Conservation (phyloP, 1,140 invertebrate species). For the Idris sp. region DNA sequence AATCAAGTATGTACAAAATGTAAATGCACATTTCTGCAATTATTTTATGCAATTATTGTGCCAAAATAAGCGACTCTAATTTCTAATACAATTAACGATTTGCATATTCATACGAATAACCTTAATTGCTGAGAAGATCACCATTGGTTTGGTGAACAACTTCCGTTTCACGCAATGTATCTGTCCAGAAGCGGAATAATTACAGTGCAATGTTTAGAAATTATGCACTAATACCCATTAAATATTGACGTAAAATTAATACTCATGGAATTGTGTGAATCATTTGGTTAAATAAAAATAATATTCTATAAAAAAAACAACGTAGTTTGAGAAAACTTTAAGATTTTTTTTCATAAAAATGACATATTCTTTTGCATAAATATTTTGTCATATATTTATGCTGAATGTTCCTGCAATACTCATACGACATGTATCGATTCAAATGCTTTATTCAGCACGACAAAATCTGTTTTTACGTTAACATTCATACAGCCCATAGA, state of each 20-base stretch:
- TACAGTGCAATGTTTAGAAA: constrained; percentile 24
- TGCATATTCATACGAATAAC: constrained; percentile 45
- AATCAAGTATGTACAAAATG: constrained; percentile 1
- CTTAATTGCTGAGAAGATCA: constrained; percentile 46
- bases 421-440: constrained; percentile 13
- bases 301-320: constrained; percentile 11
- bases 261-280: background rate
- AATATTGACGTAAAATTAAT: constrained; percentile 13
- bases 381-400: constrained; percentile 21
- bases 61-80: constrained; percentile 23
- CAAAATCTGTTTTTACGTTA: constrained; percentile 22
- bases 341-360: constrained; percentile 16
- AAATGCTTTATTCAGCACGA: constrained; percentile 27
- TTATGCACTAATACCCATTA: background rate
- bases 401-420: constrained; percentile 20
- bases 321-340: too few species aligned
- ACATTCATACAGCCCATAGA: constrained; percentile 25
- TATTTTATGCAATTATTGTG: constrained; percentile 23
- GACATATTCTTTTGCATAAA: constrained; percentile 10
- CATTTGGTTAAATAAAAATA: constrained; percentile 8
- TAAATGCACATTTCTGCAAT: constrained; percentile 2
- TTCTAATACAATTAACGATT: constrained; percentile 37
- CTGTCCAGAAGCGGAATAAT: constrained; percentile 30
- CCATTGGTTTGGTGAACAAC: constrained; percentile 14
- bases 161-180: constrained; percentile 27